These are phyloP conservation scores for Pseudocheirus occidentalis DNA, from an alignment of 2,797 vertebrate genomes.

Conservation along the genomic window DNA sequence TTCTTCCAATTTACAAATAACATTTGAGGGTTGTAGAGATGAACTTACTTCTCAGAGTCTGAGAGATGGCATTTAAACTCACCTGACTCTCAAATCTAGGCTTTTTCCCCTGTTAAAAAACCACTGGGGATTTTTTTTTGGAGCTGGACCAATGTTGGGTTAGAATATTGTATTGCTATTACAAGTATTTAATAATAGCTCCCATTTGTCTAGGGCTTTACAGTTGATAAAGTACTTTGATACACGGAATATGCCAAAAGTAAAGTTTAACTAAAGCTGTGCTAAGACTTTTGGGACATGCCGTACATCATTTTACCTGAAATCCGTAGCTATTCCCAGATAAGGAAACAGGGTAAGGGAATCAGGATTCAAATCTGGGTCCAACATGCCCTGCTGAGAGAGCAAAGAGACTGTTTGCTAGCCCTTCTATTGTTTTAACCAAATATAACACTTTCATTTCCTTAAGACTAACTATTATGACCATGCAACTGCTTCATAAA, in stretches of 20 bases:
- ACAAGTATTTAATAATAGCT: not conserved
- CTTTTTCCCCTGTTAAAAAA: not conserved
- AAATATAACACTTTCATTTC: conserved; percentile 23
- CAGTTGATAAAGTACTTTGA: not conserved
- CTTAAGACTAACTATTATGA: conserved; percentile 25
- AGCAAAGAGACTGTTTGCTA: conserved; percentile 8
- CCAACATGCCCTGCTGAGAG: not conserved
- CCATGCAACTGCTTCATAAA: conserved; percentile 32
- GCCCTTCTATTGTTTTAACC: not conserved
- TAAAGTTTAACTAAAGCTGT: not conserved
- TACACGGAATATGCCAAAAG: not conserved
- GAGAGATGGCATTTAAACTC: not conserved
- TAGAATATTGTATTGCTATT: not conserved
- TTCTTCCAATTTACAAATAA: not conserved
- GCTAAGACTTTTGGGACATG: not conserved
- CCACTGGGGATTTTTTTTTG: not conserved
- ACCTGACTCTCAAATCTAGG: too few species aligned
- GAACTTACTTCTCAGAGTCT: not conserved
- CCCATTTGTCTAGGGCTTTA: not conserved
- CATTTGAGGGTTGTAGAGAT: not conserved
- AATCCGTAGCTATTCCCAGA: not conserved
- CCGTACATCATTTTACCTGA: not conserved
- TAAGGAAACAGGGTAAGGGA: not conserved
- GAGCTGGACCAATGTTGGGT: not conserved
- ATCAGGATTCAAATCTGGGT: not conserved